Evolutionary conservation across 2,888 invertebrate species (phyloP).

Genomic region (Allygus modestus): DNA sequence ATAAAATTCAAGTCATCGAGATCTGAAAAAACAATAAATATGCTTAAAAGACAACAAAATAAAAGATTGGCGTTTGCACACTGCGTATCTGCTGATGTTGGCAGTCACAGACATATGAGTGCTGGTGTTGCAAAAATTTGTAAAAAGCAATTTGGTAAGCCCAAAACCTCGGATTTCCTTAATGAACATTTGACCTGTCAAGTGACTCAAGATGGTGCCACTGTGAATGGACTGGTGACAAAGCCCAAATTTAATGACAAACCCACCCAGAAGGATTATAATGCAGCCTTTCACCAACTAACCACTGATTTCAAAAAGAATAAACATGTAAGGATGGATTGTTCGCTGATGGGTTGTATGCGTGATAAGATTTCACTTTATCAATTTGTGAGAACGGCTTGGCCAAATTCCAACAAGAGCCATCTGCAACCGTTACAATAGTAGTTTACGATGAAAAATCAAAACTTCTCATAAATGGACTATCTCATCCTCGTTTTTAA

Average conservation of each 20-base stretch:
- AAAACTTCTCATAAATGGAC: no score
- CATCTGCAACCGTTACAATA: no score
- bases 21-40: no score
- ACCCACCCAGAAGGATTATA: background rate
- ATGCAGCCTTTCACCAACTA: slow-evolving; percentile 2
- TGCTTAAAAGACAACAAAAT: no score
- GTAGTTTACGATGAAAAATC: no score
- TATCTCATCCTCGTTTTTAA: no score
- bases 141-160: background rate
- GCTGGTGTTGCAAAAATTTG: no score
- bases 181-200: background rate
- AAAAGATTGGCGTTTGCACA: no score
- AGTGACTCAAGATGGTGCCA: background rate
- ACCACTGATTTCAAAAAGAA: background rate
- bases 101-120: no score
- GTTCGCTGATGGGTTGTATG: slow-evolving; percentile 13
- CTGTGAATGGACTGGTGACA: background rate
- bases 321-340: background rate
- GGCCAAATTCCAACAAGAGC: background rate
- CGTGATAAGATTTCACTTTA: background rate
- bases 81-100: no score
- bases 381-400: background rate
- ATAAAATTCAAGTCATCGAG: no score
- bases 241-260: slow-evolving; percentile 21
- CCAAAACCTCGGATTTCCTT: background rate